phyloP scores from a whole-genome alignment of 2,888 invertebrate species.

The Mechanitis mazaeus region DNA sequence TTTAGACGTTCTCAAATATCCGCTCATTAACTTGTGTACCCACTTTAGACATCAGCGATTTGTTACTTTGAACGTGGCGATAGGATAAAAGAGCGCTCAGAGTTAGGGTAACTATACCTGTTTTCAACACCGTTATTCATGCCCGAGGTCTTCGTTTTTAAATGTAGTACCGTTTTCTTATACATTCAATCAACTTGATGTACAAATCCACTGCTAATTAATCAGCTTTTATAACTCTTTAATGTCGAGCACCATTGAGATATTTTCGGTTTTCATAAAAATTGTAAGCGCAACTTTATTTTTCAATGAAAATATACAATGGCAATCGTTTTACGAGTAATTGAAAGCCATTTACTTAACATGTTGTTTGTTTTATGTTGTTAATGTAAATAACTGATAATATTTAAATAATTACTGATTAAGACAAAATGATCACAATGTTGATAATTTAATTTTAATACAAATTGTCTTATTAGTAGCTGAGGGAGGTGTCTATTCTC shows the following conservation, averaged over 20 bases:
- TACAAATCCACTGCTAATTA: slow-evolving; percentile 45
- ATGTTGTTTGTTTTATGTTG: neutral
- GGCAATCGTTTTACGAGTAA: neutral
- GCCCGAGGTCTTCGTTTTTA: slow-evolving; percentile 35
- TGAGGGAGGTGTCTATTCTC: slow-evolving; percentile 37
- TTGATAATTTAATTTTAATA: slow-evolving; percentile 14
- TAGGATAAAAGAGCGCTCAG: slow-evolving; percentile 58
- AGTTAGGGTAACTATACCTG: slow-evolving; percentile 44
- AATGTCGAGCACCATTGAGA: slow-evolving; percentile 1
- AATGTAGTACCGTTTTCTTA: slow-evolving; percentile 38
- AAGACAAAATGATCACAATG: neutral
- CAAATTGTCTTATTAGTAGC: slow-evolving; percentile 24
- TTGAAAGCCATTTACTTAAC: neutral
- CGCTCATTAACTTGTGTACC: slow-evolving; percentile 72
- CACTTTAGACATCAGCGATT: slow-evolving; percentile 68
- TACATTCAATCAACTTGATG: slow-evolving; percentile 46
- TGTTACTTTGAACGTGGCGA: slow-evolving; percentile 64
- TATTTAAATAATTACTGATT: neutral
- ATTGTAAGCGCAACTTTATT: neutral
- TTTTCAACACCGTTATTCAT: slow-evolving; percentile 43
- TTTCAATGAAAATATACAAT: slow-evolving; percentile 1
- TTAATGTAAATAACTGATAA: neutral
- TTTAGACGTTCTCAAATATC: slow-evolving; percentile 67
- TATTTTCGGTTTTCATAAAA: slow-evolving; percentile 1
- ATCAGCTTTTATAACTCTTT: slow-evolving; percentile 39